A percentile compares a stretch with the other conserved stretches of the same genome.
These are phyloP conservation scores for Fabriciana adippe DNA, from an alignment of 2,888 invertebrate species.

Conservation along the genomic window DNA sequence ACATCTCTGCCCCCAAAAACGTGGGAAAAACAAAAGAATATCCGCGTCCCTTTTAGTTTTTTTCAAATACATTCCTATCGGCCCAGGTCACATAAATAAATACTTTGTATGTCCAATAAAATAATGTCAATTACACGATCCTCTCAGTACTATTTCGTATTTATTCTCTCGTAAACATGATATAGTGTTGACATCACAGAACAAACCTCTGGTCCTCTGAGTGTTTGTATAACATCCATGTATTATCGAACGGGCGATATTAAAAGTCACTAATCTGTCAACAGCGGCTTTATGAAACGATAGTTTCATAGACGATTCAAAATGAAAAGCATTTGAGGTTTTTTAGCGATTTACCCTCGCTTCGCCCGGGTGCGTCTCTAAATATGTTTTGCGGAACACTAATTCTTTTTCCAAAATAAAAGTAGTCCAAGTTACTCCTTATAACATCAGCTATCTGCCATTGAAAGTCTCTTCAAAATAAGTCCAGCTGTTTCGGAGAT, in stretches of 20 bases:
- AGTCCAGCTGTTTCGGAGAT: too few relatives aligned
- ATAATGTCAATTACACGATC: not conserved
- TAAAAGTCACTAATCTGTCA: conserved; percentile 29
- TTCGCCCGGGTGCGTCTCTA: too few relatives aligned
- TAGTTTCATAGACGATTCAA: not conserved
- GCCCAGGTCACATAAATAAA: too few relatives aligned
- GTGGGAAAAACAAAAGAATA: too few relatives aligned
- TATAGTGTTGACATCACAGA: conserved; percentile 4
- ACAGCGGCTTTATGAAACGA: conserved; percentile 18
- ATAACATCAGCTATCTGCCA: too few relatives aligned
- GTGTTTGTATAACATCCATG: conserved; percentile 19
- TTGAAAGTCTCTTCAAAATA: too few relatives aligned
- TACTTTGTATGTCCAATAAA: not conserved
- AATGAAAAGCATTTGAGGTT: not conserved
- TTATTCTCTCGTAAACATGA: conserved; percentile 9
- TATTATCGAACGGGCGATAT: conserved; percentile 24
- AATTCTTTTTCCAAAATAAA: too few relatives aligned
- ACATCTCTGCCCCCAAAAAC: too few relatives aligned
- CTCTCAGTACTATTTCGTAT: conserved; percentile 1
- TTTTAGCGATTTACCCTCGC: not conserved
- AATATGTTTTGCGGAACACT: too few relatives aligned
- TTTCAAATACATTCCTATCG: too few relatives aligned
- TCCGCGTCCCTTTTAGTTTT: too few relatives aligned
- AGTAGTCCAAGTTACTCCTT: too few relatives aligned
- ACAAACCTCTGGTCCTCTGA: conserved; percentile 14